These are phyloP conservation scores for Kryptolebias ocellatus DNA, from an alignment of 2,797 vertebrate species.

Conservation along the genomic window DNA sequence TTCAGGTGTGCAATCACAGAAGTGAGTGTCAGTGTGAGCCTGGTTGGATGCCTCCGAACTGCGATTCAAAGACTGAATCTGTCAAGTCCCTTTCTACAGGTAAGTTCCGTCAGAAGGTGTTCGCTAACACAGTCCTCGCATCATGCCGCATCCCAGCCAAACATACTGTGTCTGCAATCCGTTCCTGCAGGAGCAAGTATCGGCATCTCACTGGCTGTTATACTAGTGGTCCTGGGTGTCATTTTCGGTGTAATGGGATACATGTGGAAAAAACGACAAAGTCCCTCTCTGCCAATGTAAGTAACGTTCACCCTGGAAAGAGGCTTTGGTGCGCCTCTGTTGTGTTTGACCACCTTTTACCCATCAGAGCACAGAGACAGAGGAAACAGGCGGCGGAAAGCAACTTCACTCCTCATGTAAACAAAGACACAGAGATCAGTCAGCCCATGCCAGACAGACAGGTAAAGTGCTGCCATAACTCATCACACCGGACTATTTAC, in stretches of 20 bases:
- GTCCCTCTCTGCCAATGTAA: slow-evolving; percentile 52
- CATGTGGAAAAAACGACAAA: slow-evolving; percentile 65
- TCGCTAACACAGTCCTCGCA: background rate
- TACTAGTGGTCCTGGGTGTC: slow-evolving; percentile 51
- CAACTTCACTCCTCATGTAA: background rate
- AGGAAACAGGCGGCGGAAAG: slow-evolving; percentile 35
- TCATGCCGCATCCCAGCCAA: background rate
- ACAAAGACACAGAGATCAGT: background rate
- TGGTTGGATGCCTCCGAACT: slow-evolving; percentile 77
- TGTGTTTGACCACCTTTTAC: background rate
- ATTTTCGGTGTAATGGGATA: slow-evolving; percentile 37
- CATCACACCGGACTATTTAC: background rate
- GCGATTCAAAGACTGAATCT: background rate
- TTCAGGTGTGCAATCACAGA: slow-evolving; percentile 83
- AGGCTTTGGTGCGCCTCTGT: background rate
- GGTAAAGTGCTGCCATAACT: slow-evolving; percentile 30
- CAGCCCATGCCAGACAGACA: slow-evolving; percentile 12
- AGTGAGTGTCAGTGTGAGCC: slow-evolving; percentile 80
- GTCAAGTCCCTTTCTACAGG: slow-evolving; percentile 30
- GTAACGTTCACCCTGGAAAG: background rate
- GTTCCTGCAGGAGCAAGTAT: slow-evolving; percentile 29
- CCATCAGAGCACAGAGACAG: slow-evolving; percentile 39
- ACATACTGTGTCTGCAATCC: background rate
- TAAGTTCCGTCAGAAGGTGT: slow-evolving; percentile 34
- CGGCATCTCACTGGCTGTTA: slow-evolving; percentile 45